Evolutionary conservation across 2,888 invertebrate species (phyloP).

Genomic region (Dasypolia templi): DNA sequence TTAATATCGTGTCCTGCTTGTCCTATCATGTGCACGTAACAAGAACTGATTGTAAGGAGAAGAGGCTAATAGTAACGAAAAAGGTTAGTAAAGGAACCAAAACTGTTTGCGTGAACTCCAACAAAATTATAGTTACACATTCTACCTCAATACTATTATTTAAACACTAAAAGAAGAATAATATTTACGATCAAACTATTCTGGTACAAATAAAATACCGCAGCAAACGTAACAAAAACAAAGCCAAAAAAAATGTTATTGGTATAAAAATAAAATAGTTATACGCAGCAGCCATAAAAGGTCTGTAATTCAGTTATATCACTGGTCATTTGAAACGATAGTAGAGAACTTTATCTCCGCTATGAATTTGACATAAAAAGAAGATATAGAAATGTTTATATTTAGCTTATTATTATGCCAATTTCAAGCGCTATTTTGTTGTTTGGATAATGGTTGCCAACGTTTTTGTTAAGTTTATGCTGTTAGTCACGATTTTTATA

Average conservation of each 20-base stretch:
- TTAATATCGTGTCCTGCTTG: background rate
- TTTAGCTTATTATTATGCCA: too few relatives aligned
- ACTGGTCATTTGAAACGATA: constrained; percentile 41
- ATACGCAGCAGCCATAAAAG: constrained; percentile 15
- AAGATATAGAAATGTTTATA: too few relatives aligned
- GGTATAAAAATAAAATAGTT: constrained; percentile 8
- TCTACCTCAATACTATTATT: background rate
- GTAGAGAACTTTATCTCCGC: constrained; percentile 26
- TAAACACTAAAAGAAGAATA: background rate
- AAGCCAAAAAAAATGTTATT: constrained; percentile 12
- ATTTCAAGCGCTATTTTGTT: too few relatives aligned
- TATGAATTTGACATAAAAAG: constrained; percentile 40
- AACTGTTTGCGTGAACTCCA: background rate
- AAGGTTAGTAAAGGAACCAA: background rate
- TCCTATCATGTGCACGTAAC: background rate
- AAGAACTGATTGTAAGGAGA: background rate
- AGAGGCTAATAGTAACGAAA: background rate
- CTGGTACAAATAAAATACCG: background rate
- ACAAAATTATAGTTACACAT: background rate
- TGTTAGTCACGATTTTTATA: too few relatives aligned
- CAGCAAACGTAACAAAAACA: constrained; percentile 16
- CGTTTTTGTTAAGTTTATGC: background rate
- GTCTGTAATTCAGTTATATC: constrained; percentile 18
- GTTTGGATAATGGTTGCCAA: constrained; percentile 4
- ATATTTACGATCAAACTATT: background rate